Evolutionary conservation across 2,113 vertebrate genomes (phyloP).

Genomic region (Aphelocoma coerulescens): DNA sequence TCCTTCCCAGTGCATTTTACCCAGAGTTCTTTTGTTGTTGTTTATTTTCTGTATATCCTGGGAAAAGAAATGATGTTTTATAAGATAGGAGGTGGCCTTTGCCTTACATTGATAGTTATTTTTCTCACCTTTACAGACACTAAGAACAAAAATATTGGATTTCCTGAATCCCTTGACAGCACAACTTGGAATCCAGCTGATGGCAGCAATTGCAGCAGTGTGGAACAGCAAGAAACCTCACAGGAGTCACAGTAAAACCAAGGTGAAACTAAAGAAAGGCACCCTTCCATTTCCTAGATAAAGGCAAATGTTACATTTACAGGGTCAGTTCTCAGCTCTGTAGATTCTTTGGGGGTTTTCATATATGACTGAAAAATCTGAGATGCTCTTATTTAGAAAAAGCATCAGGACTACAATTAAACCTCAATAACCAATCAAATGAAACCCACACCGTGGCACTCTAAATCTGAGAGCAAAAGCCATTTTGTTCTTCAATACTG

Average conservation of each 20-base stretch:
- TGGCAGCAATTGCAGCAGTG: slow-evolving; percentile 86
- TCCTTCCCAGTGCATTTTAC: background rate
- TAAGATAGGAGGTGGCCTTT: background rate
- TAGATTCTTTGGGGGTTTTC: background rate
- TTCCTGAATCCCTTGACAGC: slow-evolving; percentile 86
- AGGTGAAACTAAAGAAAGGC: slow-evolving; percentile 70
- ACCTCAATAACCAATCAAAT: background rate
- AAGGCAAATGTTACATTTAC: background rate
- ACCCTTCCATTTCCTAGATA: background rate
- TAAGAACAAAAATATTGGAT: slow-evolving; percentile 88
- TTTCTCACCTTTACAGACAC: slow-evolving; percentile 69
- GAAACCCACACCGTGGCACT: background rate
- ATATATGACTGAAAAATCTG: background rate
- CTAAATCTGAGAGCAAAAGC: background rate
- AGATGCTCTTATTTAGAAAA: background rate
- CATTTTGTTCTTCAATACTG: background rate
- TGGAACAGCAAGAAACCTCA: slow-evolving; percentile 86
- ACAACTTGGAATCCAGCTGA: slow-evolving; percentile 85
- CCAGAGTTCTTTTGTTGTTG: background rate
- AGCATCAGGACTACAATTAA: background rate
- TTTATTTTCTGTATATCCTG: background rate
- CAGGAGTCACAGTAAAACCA: slow-evolving; percentile 80
- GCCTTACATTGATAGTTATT: background rate
- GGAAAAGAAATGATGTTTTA: background rate
- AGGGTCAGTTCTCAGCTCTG: background rate